A percentile compares a stretch with the other conserved stretches of the same genome.
Evolutionary conservation across 2,888 invertebrate species (phyloP).

Genomic region (Fragum fragum): DNA sequence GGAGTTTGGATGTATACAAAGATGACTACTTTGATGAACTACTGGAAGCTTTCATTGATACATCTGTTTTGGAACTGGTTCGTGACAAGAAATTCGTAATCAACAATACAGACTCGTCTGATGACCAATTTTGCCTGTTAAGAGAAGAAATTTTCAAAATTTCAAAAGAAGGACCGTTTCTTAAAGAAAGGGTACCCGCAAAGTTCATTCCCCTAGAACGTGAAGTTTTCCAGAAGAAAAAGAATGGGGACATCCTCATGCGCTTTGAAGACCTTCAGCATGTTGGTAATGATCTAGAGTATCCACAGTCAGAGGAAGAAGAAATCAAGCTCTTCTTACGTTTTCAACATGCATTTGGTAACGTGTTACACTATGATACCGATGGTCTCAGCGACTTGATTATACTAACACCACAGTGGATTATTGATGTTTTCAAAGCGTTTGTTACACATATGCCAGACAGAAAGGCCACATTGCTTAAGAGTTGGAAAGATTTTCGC

Average conservation of each 20-base stretch:
- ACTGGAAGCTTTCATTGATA: conserved; percentile 29
- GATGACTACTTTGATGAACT: conserved; percentile 52
- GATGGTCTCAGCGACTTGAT: conserved; percentile 34
- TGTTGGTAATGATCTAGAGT: background rate
- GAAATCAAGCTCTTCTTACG: conserved; percentile 26
- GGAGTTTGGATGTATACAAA: conserved; percentile 36
- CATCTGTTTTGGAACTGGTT: background rate
- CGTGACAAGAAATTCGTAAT: conserved; percentile 9
- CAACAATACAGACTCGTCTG: background rate
- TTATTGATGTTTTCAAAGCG: conserved; percentile 56
- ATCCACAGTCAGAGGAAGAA: background rate
- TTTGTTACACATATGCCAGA: conserved; percentile 34
- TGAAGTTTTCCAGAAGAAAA: background rate
- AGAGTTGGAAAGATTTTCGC: background rate
- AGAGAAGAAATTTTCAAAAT: background rate
- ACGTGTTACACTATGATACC: conserved; percentile 50
- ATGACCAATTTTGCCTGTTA: background rate
- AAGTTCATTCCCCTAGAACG: conserved; percentile 9
- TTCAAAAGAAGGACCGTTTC: background rate
- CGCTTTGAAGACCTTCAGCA: background rate
- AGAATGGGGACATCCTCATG: background rate
- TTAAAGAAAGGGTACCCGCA: background rate
- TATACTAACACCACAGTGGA: conserved; percentile 58
- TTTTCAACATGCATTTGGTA: conserved; percentile 57
- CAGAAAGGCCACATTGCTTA: background rate